These are phyloP conservation scores for Nothobranchius furzeri DNA, from an alignment of 2,113 vertebrate genomes.

Conservation along the genomic window DNA sequence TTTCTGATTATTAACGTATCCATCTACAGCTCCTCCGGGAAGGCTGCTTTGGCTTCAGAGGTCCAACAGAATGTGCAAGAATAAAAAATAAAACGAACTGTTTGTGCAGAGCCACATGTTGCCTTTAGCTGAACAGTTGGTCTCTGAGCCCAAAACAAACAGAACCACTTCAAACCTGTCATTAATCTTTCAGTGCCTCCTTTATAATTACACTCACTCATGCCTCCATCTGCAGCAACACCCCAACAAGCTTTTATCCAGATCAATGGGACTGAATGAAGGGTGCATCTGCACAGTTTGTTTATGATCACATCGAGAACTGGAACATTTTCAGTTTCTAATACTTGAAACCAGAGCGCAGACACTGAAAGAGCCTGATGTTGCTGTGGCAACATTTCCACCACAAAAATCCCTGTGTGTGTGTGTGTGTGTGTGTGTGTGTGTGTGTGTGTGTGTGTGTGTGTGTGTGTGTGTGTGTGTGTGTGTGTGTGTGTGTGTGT, in stretches of 20 bases:
- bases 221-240: background rate
- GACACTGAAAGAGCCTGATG: background rate
- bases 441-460: no score
- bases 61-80: slow-evolving; percentile 14
- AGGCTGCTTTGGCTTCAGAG: background rate
- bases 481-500: no score
- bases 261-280: background rate
- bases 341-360: no score
- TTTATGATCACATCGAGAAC: no score
- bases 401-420: background rate
- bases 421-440: background rate
- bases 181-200: background rate
- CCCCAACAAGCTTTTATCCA: background rate
- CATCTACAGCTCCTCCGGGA: slow-evolving; percentile 22
- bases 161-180: slow-evolving; percentile 1
- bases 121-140: background rate
- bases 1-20: slow-evolving; percentile 37
- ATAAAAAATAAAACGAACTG: background rate
- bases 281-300: no score
- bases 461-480: no score
- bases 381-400: background rate
- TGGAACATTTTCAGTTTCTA: no score
- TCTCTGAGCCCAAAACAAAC: slow-evolving; percentile 6
- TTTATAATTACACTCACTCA: background rate
- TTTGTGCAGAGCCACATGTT: slow-evolving; percentile 21